A percentile compares a stretch with the other conserved stretches of the same genome.
phyloP scores from a whole-genome alignment of 2,797 vertebrate species.

The Esox masquinongy region DNA sequence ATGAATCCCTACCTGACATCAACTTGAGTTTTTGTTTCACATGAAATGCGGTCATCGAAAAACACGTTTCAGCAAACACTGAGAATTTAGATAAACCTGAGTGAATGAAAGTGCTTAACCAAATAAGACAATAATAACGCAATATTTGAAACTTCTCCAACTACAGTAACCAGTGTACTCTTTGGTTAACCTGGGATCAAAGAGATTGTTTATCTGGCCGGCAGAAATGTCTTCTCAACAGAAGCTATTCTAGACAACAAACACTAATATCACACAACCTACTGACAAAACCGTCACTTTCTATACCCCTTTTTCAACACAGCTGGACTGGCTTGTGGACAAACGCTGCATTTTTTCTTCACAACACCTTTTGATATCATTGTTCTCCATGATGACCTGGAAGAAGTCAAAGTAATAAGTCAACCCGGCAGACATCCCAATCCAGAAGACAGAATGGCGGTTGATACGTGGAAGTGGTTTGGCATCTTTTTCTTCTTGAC shows the following conservation, averaged over 20 bases:
- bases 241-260: too few relatives aligned
- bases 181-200: too few relatives aligned
- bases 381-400: conserved; percentile 76
- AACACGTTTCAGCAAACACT: neutral
- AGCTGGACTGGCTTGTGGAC: neutral
- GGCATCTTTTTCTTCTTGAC: conserved; percentile 77
- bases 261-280: neutral
- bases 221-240: too few relatives aligned
- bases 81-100: neutral
- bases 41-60: neutral
- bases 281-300: neutral
- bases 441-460: conserved; percentile 93
- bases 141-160: neutral
- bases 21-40: neutral
- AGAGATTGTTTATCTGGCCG: too few relatives aligned
- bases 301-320: neutral
- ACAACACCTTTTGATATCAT: conserved; percentile 83
- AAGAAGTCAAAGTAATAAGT: conserved; percentile 94
- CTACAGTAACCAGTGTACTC: neutral
- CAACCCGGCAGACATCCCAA: conserved; percentile 82
- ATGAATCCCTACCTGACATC: neutral
- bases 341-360: neutral
- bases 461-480: conserved; percentile 86
- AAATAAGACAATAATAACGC: neutral
- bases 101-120: neutral